Conservation (phyloP, 2,797 vertebrate genomes). For the Lemur catta region DNA sequence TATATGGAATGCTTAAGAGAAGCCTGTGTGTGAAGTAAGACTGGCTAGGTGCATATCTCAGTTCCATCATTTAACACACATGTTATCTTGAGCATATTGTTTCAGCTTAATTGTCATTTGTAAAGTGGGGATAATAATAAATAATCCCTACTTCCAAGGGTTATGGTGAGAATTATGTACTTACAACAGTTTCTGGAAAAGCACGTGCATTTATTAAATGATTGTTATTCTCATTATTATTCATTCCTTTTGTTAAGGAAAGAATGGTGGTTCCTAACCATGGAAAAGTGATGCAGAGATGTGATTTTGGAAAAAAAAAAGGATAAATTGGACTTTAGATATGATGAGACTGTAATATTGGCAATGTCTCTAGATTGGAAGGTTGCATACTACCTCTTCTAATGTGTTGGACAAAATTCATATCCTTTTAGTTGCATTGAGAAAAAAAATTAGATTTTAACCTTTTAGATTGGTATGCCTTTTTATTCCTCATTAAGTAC, state of each 20-base stretch:
- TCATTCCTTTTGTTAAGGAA: not conserved
- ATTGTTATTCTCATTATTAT: not conserved
- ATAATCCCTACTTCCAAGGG: not conserved
- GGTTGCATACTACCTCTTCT: not conserved
- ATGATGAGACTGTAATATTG: not conserved
- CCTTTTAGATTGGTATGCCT: not conserved
- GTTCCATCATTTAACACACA: not conserved
- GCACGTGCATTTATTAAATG: not conserved
- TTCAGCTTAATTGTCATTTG: not conserved
- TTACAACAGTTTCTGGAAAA: not conserved
- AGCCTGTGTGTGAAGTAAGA: not conserved
- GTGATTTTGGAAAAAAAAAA: not conserved
- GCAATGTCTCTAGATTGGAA: not conserved
- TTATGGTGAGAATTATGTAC: not conserved
- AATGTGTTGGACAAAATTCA: not conserved
- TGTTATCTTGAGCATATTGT: not conserved
- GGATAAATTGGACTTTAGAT: not conserved
- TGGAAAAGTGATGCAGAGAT: not conserved
- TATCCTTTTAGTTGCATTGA: not conserved
- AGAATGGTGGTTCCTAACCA: not conserved
- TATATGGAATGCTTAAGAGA: not conserved
- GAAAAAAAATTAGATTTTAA: not conserved
- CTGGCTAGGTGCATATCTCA: not conserved
- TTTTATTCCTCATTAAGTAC: not conserved
- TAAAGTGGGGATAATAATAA: not conserved